phyloP scores from a whole-genome alignment of 1,140 invertebrate species.

The Pseudoatta argentina region DNA sequence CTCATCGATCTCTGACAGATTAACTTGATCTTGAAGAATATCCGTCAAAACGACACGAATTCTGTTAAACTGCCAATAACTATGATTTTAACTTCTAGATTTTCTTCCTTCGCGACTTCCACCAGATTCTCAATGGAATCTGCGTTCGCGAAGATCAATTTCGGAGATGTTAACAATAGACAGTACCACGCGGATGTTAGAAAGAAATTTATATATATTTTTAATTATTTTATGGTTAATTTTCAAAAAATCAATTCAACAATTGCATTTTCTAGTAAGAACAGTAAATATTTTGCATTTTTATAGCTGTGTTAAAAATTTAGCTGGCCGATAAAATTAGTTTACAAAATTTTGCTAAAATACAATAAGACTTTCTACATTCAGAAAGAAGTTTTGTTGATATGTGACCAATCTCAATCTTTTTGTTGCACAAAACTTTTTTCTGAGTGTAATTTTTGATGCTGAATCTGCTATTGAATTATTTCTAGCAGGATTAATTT shows the following conservation, averaged over 20 bases:
- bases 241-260: not conserved
- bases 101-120: conserved; percentile 69
- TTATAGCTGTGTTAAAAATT: too few species aligned
- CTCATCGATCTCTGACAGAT: conserved; percentile 3
- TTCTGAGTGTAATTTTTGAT: too few species aligned
- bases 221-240: not conserved
- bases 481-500: too few species aligned
- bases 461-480: too few species aligned
- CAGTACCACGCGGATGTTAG: conserved; percentile 20
- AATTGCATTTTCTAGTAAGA: not conserved
- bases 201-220: conserved; percentile 12
- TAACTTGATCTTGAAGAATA: conserved; percentile 65
- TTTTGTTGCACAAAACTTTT: too few species aligned
- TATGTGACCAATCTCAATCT: too few species aligned
- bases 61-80: conserved; percentile 75
- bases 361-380: too few species aligned
- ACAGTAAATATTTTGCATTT: too few species aligned
- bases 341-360: too few species aligned
- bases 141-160: conserved; percentile 81
- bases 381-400: too few species aligned
- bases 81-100: conserved; percentile 74
- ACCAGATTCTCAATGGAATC: conserved; percentile 61
- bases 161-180: conserved; percentile 75
- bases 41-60: conserved; percentile 67
- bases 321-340: too few species aligned